Conservation (phyloP, 1,140 invertebrate species). For the Trachymyrmex septentrionalis region DNA sequence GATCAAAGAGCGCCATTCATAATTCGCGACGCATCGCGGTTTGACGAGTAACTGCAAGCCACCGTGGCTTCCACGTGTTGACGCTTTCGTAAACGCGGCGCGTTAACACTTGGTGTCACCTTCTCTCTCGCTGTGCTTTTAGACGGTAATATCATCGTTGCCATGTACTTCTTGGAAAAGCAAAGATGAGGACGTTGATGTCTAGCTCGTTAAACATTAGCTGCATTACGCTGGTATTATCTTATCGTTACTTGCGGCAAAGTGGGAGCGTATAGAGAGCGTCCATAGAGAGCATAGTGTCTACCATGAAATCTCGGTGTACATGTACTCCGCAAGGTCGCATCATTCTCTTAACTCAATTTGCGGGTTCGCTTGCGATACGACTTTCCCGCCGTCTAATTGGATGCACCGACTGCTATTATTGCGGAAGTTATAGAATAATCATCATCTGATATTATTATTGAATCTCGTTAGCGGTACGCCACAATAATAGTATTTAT, state of each 20-base stretch:
- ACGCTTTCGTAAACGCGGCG: slow-evolving; percentile 61
- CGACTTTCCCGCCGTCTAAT: slow-evolving; percentile 48
- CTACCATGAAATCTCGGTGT: slow-evolving; percentile 36
- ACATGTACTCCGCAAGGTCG: slow-evolving; percentile 35
- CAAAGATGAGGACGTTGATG: slow-evolving; percentile 55
- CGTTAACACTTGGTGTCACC: slow-evolving; percentile 56
- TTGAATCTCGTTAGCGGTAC: slow-evolving; percentile 1
- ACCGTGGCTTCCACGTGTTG: slow-evolving; percentile 44
- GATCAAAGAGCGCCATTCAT: slow-evolving; percentile 77
- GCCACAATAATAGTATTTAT: not conserved
- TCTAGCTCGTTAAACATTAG: slow-evolving; percentile 64
- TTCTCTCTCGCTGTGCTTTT: not conserved
- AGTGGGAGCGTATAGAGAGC: slow-evolving; percentile 20
- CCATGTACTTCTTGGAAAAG: slow-evolving; percentile 29
- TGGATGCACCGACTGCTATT: slow-evolving; percentile 7
- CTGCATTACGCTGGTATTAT: slow-evolving; percentile 68
- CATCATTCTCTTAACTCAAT: slow-evolving; percentile 57
- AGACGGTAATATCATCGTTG: slow-evolving; percentile 2
- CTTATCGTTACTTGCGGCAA: slow-evolving; percentile 66
- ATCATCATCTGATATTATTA: slow-evolving; percentile 10
- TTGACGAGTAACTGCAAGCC: slow-evolving; percentile 36
- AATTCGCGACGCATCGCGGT: slow-evolving; percentile 75
- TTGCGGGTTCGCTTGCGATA: slow-evolving; percentile 9
- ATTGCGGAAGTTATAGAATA: slow-evolving; percentile 34
- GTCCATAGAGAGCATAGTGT: not conserved